Evolutionary conservation across 1,140 invertebrate species (phyloP), one percentile per base, ranked within the genome.

Genomic region (Drosophila nigromelanica): DNA sequence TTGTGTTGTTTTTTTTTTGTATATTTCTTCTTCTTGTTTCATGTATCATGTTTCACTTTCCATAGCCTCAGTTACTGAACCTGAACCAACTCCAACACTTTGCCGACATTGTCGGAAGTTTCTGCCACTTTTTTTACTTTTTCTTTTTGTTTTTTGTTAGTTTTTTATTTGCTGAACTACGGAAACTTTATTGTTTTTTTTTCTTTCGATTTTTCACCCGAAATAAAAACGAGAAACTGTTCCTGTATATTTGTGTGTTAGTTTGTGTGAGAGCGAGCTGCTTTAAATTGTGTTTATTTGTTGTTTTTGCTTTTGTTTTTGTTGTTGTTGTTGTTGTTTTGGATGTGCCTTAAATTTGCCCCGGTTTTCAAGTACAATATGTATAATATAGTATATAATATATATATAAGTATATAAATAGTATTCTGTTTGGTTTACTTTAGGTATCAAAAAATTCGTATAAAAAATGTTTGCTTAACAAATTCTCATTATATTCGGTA

Each of bases 391-490:
- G 50, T 61, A 66, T 71, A 48, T 68, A 37, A 72, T 82, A 24
- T 24, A 24, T 24, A 75, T 80, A 82, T 60, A 55, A 52, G 82
- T 82, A 78, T 87, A 72, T 67, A 72, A 67, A 72, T 72, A 72
- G 47, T 59, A 52, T 73, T 71, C 40, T 78, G 35, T 70, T 79
- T 48, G 45, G 40, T 62, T 42, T 18, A 45, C 14, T 59, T 60
- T 80, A 76, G 64, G 79, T 87, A 87, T 87, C 76, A 87, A 87
- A 89, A 89, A 89, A 87, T 87, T 70, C 45, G 73, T 87, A 87
- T 87, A 86, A 87, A 87, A 81, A 89, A 83, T 64, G 55, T 73
- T 81, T 76, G 75, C 82, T 81, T 87, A 86, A 86, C 82, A 86
- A 86, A 87, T 82, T 79, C 58, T 55, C 63, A 67, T 82, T 66